Percentiles rank a stretch among this genome's conserved stretches.
Conservation (phyloP, 2,888 invertebrate genomes). For the Melangyna quadrimaculata region DNA sequence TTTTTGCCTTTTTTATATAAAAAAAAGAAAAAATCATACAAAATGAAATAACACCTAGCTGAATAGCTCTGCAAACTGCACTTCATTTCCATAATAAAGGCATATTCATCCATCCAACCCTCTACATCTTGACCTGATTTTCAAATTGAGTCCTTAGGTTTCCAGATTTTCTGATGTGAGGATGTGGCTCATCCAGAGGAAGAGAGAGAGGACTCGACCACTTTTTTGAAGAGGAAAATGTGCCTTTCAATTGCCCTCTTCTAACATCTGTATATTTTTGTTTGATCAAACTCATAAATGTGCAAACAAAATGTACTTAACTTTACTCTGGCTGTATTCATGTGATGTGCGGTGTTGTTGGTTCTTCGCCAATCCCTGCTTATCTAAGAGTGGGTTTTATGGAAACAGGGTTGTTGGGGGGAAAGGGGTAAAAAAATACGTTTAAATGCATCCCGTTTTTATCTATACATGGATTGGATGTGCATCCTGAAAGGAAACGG, state of each 20-base stretch:
- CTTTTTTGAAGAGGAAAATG: not conserved
- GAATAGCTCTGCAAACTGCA: slow-evolving; percentile 26
- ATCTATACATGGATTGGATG: not conserved
- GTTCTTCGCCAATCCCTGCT: not conserved
- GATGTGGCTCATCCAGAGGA: not conserved
- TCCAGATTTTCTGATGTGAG: not conserved
- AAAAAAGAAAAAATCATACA: not conserved
- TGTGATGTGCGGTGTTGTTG: not conserved
- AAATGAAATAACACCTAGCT: slow-evolving; percentile 18
- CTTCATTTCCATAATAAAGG: slow-evolving; percentile 59
- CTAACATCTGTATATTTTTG: slow-evolving; percentile 39
- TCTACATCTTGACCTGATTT: slow-evolving; percentile 59
- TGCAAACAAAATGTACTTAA: slow-evolving; percentile 42
- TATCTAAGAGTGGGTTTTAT: not conserved
- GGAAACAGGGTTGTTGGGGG: too few species aligned
- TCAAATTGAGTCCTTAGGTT: slow-evolving; percentile 20
- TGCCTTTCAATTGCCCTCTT: slow-evolving; percentile 47
- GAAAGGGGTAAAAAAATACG: not conserved
- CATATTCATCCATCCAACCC: not conserved
- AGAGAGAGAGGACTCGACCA: not conserved
- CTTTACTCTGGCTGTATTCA: not conserved
- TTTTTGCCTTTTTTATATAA: not conserved
- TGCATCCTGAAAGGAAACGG: slow-evolving; percentile 57
- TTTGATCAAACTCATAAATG: slow-evolving; percentile 55
- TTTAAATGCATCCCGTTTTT: slow-evolving; percentile 38